phyloP scores from a whole-genome alignment of 2,888 invertebrate species.

The Ophion ellenae region DNA sequence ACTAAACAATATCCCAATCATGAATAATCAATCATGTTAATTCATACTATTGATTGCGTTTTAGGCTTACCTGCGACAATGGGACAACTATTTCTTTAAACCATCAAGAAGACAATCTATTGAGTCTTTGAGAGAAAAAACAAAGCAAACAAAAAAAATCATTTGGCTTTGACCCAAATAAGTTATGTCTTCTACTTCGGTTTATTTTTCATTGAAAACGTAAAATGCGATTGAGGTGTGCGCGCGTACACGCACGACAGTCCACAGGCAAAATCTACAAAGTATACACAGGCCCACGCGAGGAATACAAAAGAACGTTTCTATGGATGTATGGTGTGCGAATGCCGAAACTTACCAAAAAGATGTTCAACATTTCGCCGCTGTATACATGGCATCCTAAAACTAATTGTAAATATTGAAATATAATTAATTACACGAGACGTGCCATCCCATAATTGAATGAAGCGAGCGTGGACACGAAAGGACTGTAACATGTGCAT shows the following conservation, averaged over 20 bases:
- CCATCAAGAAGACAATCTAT: conserved; percentile 68
- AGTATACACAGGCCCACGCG: conserved; percentile 55
- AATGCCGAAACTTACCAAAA: conserved; percentile 65
- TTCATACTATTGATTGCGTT: conserved; percentile 82
- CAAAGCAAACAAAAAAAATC: conserved; percentile 14
- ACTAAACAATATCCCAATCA: conserved; percentile 21
- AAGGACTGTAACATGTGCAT: conserved; percentile 53
- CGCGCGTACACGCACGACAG: conserved; percentile 46
- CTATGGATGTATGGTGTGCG: conserved; percentile 57
- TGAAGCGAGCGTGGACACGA: conserved; percentile 60
- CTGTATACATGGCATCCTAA: conserved; percentile 67
- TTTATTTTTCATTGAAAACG: conserved; percentile 45
- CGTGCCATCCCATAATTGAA: conserved; percentile 65
- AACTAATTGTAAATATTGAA: conserved; percentile 66
- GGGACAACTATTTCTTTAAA: conserved; percentile 84
- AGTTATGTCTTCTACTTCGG: conserved; percentile 42
- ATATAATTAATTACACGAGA: conserved; percentile 63
- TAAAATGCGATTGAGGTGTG: conserved; percentile 55
- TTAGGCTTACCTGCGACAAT: conserved; percentile 84
- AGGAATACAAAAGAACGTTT: conserved; percentile 55
- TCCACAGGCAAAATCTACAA: conserved; percentile 55
- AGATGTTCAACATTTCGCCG: conserved; percentile 66
- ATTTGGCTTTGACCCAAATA: conserved; percentile 45
- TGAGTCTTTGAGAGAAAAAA: conserved; percentile 39
- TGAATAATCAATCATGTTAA: conserved; percentile 75